phyloP scores from a whole-genome alignment of 2,888 invertebrate species.

The Branchinecta sandiegonensis region DNA sequence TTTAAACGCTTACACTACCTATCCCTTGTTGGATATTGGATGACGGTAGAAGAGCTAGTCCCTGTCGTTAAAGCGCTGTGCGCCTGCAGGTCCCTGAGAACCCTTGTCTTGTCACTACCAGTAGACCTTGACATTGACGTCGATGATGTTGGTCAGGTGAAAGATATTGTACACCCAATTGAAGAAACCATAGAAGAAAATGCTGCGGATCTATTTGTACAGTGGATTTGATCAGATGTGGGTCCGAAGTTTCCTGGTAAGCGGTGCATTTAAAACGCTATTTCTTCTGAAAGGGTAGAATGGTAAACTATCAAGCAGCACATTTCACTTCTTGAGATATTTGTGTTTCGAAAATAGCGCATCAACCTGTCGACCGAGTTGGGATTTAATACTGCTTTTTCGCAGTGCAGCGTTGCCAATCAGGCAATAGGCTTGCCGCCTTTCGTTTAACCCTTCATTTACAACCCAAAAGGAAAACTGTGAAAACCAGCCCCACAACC shows the following conservation, averaged over 20 bases:
- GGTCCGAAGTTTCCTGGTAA: neutral
- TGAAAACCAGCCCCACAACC: no score
- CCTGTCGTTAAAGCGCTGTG: neutral
- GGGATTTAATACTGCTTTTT: no score
- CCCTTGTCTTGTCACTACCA: neutral
- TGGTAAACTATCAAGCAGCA: no score
- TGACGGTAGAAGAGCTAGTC: constrained; percentile 15
- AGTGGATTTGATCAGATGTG: neutral
- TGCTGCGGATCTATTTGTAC: neutral
- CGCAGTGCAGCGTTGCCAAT: no score
- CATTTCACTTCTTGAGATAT: no score
- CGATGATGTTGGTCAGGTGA: neutral
- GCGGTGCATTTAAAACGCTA: no score
- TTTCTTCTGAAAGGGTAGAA: no score
- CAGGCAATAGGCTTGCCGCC: no score
- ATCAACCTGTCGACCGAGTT: no score
- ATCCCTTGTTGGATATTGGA: constrained; percentile 13
- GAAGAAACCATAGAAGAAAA: neutral
- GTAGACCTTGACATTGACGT: constrained; percentile 1
- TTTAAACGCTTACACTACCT: neutral
- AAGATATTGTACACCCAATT: neutral
- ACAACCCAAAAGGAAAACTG: no score
- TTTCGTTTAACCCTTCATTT: no score
- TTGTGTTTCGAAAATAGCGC: no score
- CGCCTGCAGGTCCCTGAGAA: neutral